Evolutionary conservation across 2,113 vertebrate species (phyloP), one percentile per base, ranked within the genome.

Genomic region (Callithrix jacchus): DNA sequence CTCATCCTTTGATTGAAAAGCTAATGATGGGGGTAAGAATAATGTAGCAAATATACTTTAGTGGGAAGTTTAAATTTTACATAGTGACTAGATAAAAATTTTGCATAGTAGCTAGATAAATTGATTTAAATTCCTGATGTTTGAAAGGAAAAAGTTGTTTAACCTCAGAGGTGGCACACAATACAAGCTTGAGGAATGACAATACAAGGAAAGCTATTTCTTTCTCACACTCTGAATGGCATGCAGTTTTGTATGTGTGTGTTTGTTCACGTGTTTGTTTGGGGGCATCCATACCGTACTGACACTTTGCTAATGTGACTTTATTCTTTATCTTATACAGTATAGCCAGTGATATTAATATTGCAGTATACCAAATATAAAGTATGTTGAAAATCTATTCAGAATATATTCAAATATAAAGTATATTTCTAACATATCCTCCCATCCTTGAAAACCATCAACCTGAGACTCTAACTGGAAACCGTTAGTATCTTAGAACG

Each of bases 1-100:
- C 83, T 92, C 90, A 30, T 64, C 37, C 21, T 90, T 90, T 74
- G 45, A 81, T 71, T 71, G 73, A 91, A 94, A 95, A 87, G 23
- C 45, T 83, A 14, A 16, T 70, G 86, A 85, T 64, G 45, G 27
- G 18, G 6, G 25, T 70, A 77, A 73, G 27, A 61, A 68, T 49
- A 93, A 11, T 52, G 6, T 85, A 91, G 12, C 25, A 83, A 66
- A 23, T 89, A 16, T 27, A 74, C 64, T 70, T 91, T 52, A 81
- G 64, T 71, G 71, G 45, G 54, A 89, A 91, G 17, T 81, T 64
- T 71, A 64, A 58, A 71, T 64, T 83, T 86, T 86, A 64, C 52
- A 30, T 42, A 91, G 14, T 95, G 37, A 58, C 61, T 64, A 64
- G 27, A 64, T 64, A 64, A 64, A 64, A 64, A 64, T 64, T 64